phyloP scores from a whole-genome alignment of 2,113 vertebrate species.

The Rafetus swinhoei region DNA sequence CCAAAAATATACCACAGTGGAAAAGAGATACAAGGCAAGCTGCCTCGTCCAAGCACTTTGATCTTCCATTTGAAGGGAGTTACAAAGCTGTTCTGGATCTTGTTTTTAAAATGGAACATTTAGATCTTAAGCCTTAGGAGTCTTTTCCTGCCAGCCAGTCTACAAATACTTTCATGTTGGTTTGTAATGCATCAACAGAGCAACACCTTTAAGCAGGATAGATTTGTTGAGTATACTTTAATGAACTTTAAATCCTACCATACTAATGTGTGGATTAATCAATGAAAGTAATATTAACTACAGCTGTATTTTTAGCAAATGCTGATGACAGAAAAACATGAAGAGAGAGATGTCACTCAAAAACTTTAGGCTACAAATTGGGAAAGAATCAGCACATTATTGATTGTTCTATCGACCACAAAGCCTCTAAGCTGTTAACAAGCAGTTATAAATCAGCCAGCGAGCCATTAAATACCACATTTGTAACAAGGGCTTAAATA shows the following conservation, averaged over 20 bases:
- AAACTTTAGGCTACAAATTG: not conserved
- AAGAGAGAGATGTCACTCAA: not conserved
- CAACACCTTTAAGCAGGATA: not conserved
- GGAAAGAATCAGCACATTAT: not conserved
- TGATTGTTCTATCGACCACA: not conserved
- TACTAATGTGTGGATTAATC: conserved; percentile 18
- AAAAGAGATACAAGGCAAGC: conserved; percentile 22
- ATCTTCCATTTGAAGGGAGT: not conserved
- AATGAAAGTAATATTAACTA: not conserved
- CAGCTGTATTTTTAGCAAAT: not conserved
- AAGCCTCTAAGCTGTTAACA: conserved; percentile 7
- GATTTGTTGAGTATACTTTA: conserved; percentile 29
- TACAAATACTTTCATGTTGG: conserved; percentile 51
- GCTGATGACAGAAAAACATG: not conserved
- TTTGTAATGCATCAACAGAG: conserved; percentile 28
- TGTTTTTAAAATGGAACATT: conserved; percentile 53
- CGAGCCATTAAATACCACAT: not conserved
- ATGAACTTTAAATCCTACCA: conserved; percentile 26
- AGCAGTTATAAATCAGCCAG: conserved; percentile 2
- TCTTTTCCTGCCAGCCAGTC: conserved; percentile 37
- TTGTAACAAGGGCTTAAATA: conserved; percentile 28
- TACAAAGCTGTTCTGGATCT: not conserved
- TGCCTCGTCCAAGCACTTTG: not conserved
- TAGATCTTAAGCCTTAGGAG: conserved; percentile 50
- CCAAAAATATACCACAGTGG: conserved; percentile 21